Percentiles rank a stretch among this genome's conserved stretches.
phyloP scores from a whole-genome alignment of 2,888 invertebrate genomes.

The Liodrosophila aerea region DNA sequence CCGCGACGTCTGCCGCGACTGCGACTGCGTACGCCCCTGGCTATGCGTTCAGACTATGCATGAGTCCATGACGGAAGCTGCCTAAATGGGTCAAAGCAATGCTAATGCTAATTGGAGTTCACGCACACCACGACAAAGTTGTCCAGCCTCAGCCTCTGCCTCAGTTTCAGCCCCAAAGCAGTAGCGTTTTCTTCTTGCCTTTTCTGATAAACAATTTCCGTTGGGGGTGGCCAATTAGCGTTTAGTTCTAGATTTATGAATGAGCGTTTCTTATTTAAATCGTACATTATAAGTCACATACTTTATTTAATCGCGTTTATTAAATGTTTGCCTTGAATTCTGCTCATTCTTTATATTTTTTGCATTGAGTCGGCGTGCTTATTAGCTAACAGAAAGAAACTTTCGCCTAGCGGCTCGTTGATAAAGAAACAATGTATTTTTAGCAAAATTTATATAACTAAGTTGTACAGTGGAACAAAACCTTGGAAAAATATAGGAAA shows the following conservation, averaged over 20 bases:
- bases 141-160: slow-evolving; percentile 16
- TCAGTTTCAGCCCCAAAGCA: slow-evolving; percentile 10
- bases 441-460: slow-evolving; percentile 22
- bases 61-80: slow-evolving; percentile 61
- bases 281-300: slow-evolving; percentile 16
- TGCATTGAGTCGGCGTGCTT: slow-evolving; percentile 24
- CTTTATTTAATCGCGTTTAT: slow-evolving; percentile 33
- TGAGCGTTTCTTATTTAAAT: slow-evolving; percentile 51
- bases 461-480: slow-evolving; percentile 26
- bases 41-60: slow-evolving; percentile 27
- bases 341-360: slow-evolving; percentile 29
- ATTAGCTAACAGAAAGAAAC: slow-evolving; percentile 48
- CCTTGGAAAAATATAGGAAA: neutral
- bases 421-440: slow-evolving; percentile 43
- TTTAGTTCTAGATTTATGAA: slow-evolving; percentile 53
- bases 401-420: slow-evolving; percentile 49
- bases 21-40: slow-evolving; percentile 61
- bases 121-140: slow-evolving; percentile 50
- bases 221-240: slow-evolving; percentile 59
- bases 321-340: slow-evolving; percentile 55
- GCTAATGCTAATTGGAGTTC: slow-evolving; percentile 75
- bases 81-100: slow-evolving; percentile 74
- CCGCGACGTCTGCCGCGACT: slow-evolving; percentile 13
- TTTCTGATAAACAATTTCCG: slow-evolving; percentile 69
- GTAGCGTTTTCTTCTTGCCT: slow-evolving; percentile 42